These are phyloP conservation scores for Charadrius vociferus DNA, from an alignment of 2,113 vertebrate species.

Conservation along the genomic window DNA sequence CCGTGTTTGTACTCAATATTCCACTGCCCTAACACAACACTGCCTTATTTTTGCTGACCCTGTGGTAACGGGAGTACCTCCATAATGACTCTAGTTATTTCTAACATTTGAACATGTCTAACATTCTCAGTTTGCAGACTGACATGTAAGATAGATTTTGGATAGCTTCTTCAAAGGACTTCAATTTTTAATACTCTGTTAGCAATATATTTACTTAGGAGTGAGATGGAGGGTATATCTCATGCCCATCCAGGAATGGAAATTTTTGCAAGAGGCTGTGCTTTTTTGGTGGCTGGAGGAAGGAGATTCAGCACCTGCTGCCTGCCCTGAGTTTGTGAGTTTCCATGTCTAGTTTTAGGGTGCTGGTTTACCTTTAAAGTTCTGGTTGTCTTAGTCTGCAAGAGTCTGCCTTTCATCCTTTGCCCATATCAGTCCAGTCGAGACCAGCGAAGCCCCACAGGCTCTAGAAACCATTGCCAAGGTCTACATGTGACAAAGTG, in stretches of 20 bases:
- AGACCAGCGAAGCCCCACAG: background rate
- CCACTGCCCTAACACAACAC: background rate
- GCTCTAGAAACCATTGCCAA: slow-evolving; percentile 13
- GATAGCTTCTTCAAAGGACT: background rate
- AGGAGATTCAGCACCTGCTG: background rate
- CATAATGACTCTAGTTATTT: background rate
- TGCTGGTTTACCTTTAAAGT: background rate
- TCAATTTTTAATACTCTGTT: background rate
- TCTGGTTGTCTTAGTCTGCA: background rate
- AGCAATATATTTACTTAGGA: background rate
- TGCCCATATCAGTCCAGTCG: background rate
- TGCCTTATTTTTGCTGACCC: background rate
- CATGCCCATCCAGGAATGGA: background rate
- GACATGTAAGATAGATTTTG: background rate
- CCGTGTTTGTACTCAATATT: background rate
- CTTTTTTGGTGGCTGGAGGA: background rate
- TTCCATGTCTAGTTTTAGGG: background rate
- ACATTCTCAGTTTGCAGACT: background rate
- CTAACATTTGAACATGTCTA: background rate
- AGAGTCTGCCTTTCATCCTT: background rate
- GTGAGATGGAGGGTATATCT: background rate
- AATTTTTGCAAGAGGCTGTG: background rate
- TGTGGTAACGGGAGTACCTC: background rate
- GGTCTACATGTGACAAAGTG: background rate
- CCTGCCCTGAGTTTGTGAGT: background rate